Percentiles rank a stretch among this genome's conserved stretches.
Evolutionary conservation across 1,140 invertebrate genomes (phyloP).

Genomic region (Microplitis mediator): DNA sequence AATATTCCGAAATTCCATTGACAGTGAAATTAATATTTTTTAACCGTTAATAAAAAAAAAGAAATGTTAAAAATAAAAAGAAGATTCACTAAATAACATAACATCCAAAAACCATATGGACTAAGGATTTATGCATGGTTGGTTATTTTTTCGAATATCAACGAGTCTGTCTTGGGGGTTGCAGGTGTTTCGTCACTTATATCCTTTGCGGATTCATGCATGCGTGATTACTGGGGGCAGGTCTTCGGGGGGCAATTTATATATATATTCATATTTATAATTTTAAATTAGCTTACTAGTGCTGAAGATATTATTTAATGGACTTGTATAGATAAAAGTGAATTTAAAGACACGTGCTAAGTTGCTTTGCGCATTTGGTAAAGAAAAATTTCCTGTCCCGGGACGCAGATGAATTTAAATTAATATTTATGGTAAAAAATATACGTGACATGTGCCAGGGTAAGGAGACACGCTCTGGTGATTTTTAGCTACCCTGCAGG

Average conservation of each 20-base stretch:
- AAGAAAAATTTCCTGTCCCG: background rate
- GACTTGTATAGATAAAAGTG: background rate
- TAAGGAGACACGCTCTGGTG: constrained; percentile 53
- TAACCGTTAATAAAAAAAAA: too few species aligned
- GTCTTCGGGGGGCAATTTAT: constrained; percentile 33
- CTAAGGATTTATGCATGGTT: constrained; percentile 33
- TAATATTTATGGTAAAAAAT: too few species aligned
- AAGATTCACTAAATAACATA: background rate
- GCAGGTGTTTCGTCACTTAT: constrained; percentile 51
- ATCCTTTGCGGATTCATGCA: constrained; percentile 46
- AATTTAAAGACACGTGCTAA: background rate
- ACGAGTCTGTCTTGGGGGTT: constrained; percentile 55
- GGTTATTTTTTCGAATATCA: background rate
- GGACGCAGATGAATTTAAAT: too few species aligned
- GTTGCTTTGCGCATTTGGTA: too few species aligned
- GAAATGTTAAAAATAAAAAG: too few species aligned
- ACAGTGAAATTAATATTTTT: too few species aligned
- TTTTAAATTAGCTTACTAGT: background rate
- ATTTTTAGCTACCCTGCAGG: constrained; percentile 24
- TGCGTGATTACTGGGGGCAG: constrained; percentile 52
- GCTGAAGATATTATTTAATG: background rate
- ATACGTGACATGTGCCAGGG: constrained; percentile 42
- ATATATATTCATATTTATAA: background rate
- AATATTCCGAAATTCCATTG: too few species aligned
- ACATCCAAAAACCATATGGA: constrained; percentile 40